Evolutionary conservation across 2,888 invertebrate genomes (phyloP).

Genomic region (Rhamphomyia laevipes): DNA sequence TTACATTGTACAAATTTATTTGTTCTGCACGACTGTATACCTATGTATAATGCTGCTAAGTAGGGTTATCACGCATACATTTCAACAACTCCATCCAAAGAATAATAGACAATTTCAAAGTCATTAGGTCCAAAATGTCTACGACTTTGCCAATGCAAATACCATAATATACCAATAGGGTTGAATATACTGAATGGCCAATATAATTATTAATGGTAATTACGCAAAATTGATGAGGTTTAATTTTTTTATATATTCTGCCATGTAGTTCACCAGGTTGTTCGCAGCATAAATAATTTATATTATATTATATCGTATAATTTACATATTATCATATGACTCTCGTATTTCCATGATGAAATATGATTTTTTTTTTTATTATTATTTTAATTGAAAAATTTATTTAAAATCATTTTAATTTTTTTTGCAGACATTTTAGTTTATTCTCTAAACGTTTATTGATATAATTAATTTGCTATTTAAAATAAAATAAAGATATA

Average conservation of each 20-base stretch:
- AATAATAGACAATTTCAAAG: constrained; percentile 75
- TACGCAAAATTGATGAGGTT: constrained; percentile 72
- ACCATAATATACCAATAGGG: constrained; percentile 78
- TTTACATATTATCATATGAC: no score
- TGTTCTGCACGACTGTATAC: no score
- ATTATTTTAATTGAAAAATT: no score
- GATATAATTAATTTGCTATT: no score
- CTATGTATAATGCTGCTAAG: no score
- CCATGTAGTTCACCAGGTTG: constrained; percentile 72
- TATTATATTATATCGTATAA: no score
- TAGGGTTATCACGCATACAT: no score
- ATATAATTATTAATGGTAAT: constrained; percentile 68
- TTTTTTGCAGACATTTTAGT: background rate
- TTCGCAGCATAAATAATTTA: constrained; percentile 60
- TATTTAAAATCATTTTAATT: no score
- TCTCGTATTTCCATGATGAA: no score
- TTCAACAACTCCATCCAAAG: constrained; percentile 49
- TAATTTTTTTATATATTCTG: constrained; percentile 58
- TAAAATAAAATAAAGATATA: no score
- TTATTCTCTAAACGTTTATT: background rate
- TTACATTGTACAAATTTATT: no score
- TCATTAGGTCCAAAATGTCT: constrained; percentile 76
- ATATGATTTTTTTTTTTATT: background rate
- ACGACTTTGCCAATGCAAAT: constrained; percentile 83
- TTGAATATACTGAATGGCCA: constrained; percentile 80